Evolutionary conservation across 2,888 invertebrate genomes (phyloP).

Genomic region (Acronicta psi): DNA sequence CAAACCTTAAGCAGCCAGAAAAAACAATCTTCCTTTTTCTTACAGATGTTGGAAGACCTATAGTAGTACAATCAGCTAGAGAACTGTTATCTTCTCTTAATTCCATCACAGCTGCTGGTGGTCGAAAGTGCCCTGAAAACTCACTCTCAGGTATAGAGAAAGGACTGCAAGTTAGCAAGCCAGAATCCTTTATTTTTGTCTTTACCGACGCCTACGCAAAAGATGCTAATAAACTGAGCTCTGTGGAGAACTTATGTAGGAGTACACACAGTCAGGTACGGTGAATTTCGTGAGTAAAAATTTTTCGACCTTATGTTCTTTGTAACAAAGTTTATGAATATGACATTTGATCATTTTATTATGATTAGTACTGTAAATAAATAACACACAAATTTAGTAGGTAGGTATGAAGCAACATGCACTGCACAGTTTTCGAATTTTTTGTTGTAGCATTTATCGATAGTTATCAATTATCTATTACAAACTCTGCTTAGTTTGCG

Average conservation of each 20-base stretch:
- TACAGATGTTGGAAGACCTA: slow-evolving; percentile 58
- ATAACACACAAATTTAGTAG: too few species aligned
- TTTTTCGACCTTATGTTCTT: too few species aligned
- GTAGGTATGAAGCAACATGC: too few species aligned
- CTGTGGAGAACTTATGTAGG: slow-evolving; percentile 58
- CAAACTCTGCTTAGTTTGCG: too few species aligned
- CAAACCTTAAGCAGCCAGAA: not conserved
- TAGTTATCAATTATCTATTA: too few species aligned
- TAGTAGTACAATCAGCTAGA: slow-evolving; percentile 31
- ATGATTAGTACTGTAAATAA: too few species aligned
- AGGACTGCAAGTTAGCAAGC: slow-evolving; percentile 65
- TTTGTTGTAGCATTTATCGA: too few species aligned
- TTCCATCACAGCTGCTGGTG: slow-evolving; percentile 56
- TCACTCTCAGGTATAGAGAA: slow-evolving; percentile 71
- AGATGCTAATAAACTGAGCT: slow-evolving; percentile 52
- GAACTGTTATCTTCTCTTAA: slow-evolving; percentile 52
- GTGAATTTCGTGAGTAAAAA: not conserved
- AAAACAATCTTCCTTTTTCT: slow-evolving; percentile 4
- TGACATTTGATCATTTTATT: too few species aligned
- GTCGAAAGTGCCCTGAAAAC: slow-evolving; percentile 71
- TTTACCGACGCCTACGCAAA: slow-evolving; percentile 77
- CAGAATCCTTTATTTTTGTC: slow-evolving; percentile 67
- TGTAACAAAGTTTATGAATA: too few species aligned
- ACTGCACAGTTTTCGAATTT: too few species aligned
- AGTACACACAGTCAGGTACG: slow-evolving; percentile 64